These are phyloP conservation scores for Diachasma alloeum DNA, from an alignment of 1,140 invertebrate species.

Conservation along the genomic window DNA sequence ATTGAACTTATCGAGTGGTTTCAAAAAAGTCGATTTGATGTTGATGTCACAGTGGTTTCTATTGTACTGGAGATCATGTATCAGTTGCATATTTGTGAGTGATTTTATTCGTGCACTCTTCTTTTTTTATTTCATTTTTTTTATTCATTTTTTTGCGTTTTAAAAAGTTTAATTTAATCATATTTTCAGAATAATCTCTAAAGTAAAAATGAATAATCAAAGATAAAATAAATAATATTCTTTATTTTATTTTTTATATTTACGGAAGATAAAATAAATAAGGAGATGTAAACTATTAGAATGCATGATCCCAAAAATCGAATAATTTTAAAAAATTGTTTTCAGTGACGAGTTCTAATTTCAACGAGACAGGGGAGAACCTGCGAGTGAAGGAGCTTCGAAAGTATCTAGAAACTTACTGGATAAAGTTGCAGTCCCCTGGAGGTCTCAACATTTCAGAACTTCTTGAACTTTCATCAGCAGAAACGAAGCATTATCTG, in stretches of 20 bases:
- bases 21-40: conserved; percentile 33
- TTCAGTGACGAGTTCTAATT: neutral
- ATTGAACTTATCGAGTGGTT: conserved; percentile 40
- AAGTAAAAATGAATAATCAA: neutral
- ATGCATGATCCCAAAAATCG: no score
- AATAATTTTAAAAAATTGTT: neutral
- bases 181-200: no score
- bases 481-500: neutral
- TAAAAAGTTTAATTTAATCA: no score
- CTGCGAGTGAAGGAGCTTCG: neutral
- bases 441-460: neutral
- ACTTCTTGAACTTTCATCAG: neutral
- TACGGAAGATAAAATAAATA: no score
- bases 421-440: neutral
- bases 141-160: no score
- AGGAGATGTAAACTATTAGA: no score
- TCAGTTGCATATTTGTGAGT: conserved; percentile 33
- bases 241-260: no score
- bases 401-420: neutral
- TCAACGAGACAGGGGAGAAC: neutral
- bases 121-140: no score
- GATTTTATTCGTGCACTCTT: neutral
- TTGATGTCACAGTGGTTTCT: conserved; percentile 27
- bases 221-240: neutral
- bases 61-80: conserved; percentile 36